Conservation (phyloP, 92 coral and sea anemone species). For the Epizoanthus fatuus region DNA sequence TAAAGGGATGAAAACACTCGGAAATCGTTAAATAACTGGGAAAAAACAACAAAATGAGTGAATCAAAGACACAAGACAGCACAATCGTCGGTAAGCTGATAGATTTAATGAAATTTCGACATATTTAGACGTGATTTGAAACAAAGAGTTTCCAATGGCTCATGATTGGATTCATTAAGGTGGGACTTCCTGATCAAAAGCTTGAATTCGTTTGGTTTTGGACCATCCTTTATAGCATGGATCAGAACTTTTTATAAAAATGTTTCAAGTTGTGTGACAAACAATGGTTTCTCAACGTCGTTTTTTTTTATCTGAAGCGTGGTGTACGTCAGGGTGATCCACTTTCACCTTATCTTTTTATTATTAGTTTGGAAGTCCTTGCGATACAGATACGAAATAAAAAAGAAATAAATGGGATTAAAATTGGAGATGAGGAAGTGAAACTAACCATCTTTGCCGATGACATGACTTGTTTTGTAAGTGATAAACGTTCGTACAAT, state of each 20-base stretch:
- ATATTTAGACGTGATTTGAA: too few relatives aligned
- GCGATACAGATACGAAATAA: slow-evolving; percentile 22
- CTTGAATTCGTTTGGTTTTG: slow-evolving; percentile 6
- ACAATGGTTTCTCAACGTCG: slow-evolving; percentile 25
- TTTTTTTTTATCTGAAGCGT: slow-evolving; percentile 13
- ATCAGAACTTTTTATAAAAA: slow-evolving; percentile 36
- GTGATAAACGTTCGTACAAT: not conserved
- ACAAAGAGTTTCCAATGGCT: too few relatives aligned
- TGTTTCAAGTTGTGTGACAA: slow-evolving; percentile 19
- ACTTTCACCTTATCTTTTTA: slow-evolving; percentile 32
- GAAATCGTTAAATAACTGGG: too few relatives aligned
- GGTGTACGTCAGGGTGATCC: slow-evolving; percentile 60
- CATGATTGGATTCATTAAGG: too few relatives aligned
- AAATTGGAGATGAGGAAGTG: not conserved
- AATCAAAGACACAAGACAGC: too few relatives aligned
- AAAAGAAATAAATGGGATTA: slow-evolving; percentile 18
- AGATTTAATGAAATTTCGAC: too few relatives aligned
- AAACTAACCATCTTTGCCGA: not conserved
- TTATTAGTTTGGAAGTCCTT: slow-evolving; percentile 33
- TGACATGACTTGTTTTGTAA: not conserved
- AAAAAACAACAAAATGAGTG: too few relatives aligned
- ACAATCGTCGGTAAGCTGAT: too few relatives aligned
- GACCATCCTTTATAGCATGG: slow-evolving; percentile 16
- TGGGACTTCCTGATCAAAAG: slow-evolving; percentile 24
- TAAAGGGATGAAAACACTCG: too few relatives aligned